Evolutionary conservation across 1,140 invertebrate species (phyloP).

Genomic region (Caenorhabditis latens): DNA sequence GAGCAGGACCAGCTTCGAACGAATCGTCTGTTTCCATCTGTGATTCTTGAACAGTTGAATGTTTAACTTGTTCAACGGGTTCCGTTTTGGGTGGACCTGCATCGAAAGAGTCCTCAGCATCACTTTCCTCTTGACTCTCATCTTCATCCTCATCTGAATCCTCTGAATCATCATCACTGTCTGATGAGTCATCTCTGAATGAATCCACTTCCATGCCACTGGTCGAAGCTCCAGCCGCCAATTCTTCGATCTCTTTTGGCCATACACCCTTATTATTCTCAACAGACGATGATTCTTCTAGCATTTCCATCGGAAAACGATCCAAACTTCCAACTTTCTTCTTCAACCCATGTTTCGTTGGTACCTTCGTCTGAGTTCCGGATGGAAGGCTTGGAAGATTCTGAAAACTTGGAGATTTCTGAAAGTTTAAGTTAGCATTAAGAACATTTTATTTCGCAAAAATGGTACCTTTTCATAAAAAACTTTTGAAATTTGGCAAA

Average conservation of each 20-base stretch:
- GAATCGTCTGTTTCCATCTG: background rate
- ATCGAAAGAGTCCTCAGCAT: conserved; percentile 28
- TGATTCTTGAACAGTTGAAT: background rate
- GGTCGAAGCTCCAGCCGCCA: background rate
- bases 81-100: background rate
- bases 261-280: conserved; percentile 21
- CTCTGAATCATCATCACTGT: background rate
- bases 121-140: background rate
- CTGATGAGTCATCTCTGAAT: background rate
- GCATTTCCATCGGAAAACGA: conserved; percentile 12
- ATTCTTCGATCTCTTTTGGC: conserved; percentile 5
- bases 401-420: background rate
- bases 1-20: background rate
- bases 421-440: no score
- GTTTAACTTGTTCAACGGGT: background rate
- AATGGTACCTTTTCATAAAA: conserved; percentile 8
- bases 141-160: background rate
- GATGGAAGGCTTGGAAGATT: background rate
- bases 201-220: background rate
- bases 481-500: background rate
- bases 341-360: background rate
- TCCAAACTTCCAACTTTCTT: background rate
- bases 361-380: background rate
- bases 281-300: background rate
- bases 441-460: no score